These are phyloP conservation scores for Harpalus rubripes DNA, from an alignment of 2,888 invertebrate species.

Conservation along the genomic window DNA sequence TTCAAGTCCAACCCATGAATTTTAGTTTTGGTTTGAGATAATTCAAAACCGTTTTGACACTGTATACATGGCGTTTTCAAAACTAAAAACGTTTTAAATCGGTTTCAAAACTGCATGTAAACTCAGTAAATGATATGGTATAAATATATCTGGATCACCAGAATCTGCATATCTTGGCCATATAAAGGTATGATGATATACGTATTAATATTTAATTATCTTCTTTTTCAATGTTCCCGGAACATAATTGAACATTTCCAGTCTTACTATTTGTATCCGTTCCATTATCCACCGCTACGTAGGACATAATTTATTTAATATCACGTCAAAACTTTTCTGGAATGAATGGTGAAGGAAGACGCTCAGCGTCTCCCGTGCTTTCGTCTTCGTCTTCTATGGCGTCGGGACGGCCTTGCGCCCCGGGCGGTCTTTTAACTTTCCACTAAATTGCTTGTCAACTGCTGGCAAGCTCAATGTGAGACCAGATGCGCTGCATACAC, in stretches of 20 bases:
- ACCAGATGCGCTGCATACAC: slow-evolving; percentile 52
- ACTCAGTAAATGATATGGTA: too few relatives aligned
- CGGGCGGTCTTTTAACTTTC: slow-evolving; percentile 64
- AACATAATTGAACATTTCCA: slow-evolving; percentile 8
- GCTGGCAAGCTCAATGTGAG: slow-evolving; percentile 46
- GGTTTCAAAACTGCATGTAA: too few relatives aligned
- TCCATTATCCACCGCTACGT: slow-evolving; percentile 4
- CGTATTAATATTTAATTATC: too few relatives aligned
- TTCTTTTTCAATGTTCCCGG: too few relatives aligned
- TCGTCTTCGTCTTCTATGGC: neutral
- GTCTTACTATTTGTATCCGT: neutral
- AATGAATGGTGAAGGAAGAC: slow-evolving; percentile 35
- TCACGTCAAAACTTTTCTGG: slow-evolving; percentile 62
- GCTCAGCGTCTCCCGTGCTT: neutral
- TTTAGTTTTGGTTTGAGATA: too few relatives aligned
- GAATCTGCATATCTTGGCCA: neutral
- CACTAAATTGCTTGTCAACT: slow-evolving; percentile 64
- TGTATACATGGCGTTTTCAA: too few relatives aligned
- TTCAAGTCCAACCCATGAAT: too few relatives aligned
- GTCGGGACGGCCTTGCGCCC: slow-evolving; percentile 5
- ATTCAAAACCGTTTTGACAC: too few relatives aligned
- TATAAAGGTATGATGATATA: neutral
- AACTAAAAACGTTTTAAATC: too few relatives aligned
- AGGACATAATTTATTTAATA: slow-evolving; percentile 65
- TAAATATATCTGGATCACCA: too few relatives aligned